Evolutionary conservation across 2,888 invertebrate genomes (phyloP), one percentile per base, ranked within the genome.

Genomic region (Hypolimnas misippus): DNA sequence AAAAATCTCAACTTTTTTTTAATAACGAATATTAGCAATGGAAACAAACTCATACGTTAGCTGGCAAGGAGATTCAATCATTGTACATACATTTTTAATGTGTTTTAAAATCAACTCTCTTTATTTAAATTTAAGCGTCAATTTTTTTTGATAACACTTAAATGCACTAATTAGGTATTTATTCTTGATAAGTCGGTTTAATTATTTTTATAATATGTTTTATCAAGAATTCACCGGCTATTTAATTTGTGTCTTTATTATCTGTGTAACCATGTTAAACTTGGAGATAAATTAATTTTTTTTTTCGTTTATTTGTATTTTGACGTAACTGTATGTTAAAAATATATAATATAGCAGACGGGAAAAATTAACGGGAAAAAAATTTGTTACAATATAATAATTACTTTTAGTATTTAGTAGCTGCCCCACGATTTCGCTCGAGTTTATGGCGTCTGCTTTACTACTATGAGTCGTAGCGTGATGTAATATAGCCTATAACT

Each of bases 11-110:
- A n/a, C n/a, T n/a, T n/a, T n/a, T n/a, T n/a, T n/a, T n/a, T n/a
- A n/a, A n/a, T n/a, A n/a, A n/a, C n/a, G n/a, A n/a, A n/a, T 33
- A 2, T 1, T 10, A 10, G 12, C 0, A 67, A 63, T 56, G 66
- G 58, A 64, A 52, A 64, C 58, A 62, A 10, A 14, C 66, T 35
- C 60, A 10, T 35, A 58, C 64, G 64, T 65, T 69, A 67, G 63
- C 70, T 62, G 57, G 63, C 66, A 73, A 70, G 68, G 71, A 76
- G 72, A 76, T 76, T 77, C 76, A 76, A 78, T 78, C 74, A 77
- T 73, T 75, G 71, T 70, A 71, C 71, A 68, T 67, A 56, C 58
- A 57, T 59, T 67, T 58, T 65, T 56, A 58, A 49, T 31, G 44
- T 63, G 65, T 56, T 63, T 44, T 52, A 64, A 68, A 62, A 64